These are phyloP conservation scores for Entelurus aequoreus DNA, from an alignment of 2,113 vertebrate species.

Conservation along the genomic window DNA sequence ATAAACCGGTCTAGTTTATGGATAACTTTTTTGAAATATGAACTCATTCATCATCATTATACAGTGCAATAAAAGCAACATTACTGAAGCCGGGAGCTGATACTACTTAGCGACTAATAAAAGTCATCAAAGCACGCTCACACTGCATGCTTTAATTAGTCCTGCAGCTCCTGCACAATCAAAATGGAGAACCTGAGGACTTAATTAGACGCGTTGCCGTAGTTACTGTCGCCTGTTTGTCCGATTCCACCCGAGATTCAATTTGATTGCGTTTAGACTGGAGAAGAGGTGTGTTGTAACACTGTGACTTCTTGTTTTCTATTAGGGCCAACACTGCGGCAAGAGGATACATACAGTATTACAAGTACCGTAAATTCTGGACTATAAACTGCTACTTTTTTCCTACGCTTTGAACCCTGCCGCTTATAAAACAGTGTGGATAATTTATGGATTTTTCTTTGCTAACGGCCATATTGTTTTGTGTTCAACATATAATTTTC, in stretches of 20 bases:
- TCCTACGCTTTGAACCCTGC: too few relatives aligned
- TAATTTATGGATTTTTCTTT: too few relatives aligned
- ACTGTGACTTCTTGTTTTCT: conserved; percentile 53
- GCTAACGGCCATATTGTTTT: too few relatives aligned
- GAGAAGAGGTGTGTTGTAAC: conserved; percentile 29
- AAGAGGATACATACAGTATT: too few relatives aligned
- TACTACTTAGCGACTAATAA: conserved; percentile 66
- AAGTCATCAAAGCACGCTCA: conserved; percentile 66
- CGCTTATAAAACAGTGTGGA: too few relatives aligned
- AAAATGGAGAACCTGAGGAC: conserved; percentile 62
- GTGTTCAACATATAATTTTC: too few relatives aligned
- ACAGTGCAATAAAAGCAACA: conserved; percentile 50
- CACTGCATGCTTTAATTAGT: conserved; percentile 65
- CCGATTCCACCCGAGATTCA: conserved; percentile 60
- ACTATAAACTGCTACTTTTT: too few relatives aligned
- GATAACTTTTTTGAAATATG: conserved; percentile 44
- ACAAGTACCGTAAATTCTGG: too few relatives aligned
- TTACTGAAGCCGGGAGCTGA: conserved; percentile 37
- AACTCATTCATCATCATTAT: conserved; percentile 63
- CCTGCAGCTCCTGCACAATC: conserved; percentile 56
- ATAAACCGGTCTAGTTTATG: neutral
- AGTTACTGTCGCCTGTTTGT: conserved; percentile 55
- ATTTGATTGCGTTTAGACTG: conserved; percentile 59
- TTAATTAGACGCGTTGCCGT: conserved; percentile 68
- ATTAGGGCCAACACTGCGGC: conserved; percentile 24